Evolutionary conservation across 2,113 vertebrate species (phyloP), one percentile per base, ranked within the genome.

Genomic region (Pica pica): DNA sequence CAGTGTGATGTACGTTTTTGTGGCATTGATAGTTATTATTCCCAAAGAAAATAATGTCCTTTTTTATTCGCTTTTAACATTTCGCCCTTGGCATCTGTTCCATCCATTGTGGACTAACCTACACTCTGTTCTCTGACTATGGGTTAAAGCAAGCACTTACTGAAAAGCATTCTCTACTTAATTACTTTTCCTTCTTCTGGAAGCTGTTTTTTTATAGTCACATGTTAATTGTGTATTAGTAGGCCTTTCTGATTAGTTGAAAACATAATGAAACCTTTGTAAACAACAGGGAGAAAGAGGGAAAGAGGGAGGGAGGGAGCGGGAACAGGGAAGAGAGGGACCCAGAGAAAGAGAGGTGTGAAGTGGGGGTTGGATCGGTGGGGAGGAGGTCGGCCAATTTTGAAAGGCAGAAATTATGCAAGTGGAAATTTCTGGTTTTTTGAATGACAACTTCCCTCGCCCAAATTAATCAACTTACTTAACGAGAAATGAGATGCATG

Each of bases 201-300:
- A 98, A 98, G 98, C 98, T 97, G 95, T 98, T 98, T 98, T 98
- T 98, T 98, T 96, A 97, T 98, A 98, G 98, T 98, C 98, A 98
- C 98, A 98, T 98, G 97, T 98, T 98, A 98, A 98, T 98, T 98
- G 98, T 98, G 97, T 98, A 98, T 98, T 98, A 98, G 98, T 96
- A 94, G 97, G 98, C 97, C 96, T 98, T 98, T 98, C 97, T 98
- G 98, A 98, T 98, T 98, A 98, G 98, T 98, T 98, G 98, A 98
- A 98, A 98, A 98, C 98, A 98, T 98, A 98, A 98, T 98, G 98
- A 98, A 98, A 98, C 98, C 98, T 98, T 98, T 98, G 98, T 98
- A 98, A 98, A 98, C 98, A 98, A 98, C 97, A 82, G 93, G 96
- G 96, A 97, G 96, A 98, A 97, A 95, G 91, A 97, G 93, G 78